These are phyloP conservation scores for Bicyclus anynana DNA, from an alignment of 1,140 invertebrate genomes.

Conservation along the genomic window DNA sequence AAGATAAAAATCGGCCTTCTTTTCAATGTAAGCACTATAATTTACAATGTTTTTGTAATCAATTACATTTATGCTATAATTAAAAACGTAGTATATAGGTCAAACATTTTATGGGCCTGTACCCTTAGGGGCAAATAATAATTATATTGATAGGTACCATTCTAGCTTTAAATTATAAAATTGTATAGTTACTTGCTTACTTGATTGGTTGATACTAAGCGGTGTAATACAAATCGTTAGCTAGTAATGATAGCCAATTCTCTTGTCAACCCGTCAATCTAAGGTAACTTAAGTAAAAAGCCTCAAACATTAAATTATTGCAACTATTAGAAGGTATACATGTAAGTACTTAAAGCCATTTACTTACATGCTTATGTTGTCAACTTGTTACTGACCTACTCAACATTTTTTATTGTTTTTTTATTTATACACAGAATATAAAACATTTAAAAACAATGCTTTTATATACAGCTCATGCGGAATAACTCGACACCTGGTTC, in stretches of 20 bases:
- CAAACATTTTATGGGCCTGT: background rate
- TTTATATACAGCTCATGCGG: too few species aligned
- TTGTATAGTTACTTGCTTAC: background rate
- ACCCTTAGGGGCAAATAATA: background rate
- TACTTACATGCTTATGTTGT: background rate
- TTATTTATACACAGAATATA: too few species aligned
- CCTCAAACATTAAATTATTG: background rate
- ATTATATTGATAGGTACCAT: background rate
- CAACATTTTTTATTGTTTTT: too few species aligned
- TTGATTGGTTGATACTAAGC: background rate
- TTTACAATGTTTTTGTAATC: constrained; percentile 4
- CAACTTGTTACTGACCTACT: too few species aligned
- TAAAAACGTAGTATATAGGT: background rate
- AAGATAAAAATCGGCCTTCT: constrained; percentile 12
- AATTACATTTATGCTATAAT: background rate
- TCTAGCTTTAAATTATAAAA: background rate
- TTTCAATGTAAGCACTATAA: background rate
- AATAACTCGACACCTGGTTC: too few species aligned
- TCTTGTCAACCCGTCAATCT: constrained; percentile 20
- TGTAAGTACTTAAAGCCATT: too few species aligned
- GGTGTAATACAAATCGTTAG: constrained; percentile 4
- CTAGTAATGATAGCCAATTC: constrained; percentile 13
- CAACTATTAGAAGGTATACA: background rate
- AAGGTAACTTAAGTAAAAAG: constrained; percentile 7
- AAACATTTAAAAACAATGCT: too few species aligned